Conservation (phyloP, 2,888 invertebrate species). For the Rhagonycha lutea region DNA sequence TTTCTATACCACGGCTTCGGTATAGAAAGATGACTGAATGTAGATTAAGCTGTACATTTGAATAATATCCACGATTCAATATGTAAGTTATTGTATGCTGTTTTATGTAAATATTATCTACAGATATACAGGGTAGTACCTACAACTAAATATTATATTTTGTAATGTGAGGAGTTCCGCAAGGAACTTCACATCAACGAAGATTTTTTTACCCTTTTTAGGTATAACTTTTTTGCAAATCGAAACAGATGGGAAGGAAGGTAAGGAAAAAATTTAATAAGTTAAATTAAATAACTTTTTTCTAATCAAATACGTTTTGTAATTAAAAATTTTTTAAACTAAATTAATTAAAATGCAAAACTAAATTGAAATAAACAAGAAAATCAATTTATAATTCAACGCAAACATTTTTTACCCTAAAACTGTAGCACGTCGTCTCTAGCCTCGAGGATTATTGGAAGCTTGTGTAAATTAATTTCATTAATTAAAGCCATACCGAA, state of each 20-base stretch:
- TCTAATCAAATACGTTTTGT: background rate
- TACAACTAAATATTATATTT: background rate
- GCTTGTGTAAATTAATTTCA: conserved; percentile 45
- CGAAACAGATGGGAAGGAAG: background rate
- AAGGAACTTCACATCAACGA: background rate
- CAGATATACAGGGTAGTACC: background rate
- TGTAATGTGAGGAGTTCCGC: background rate
- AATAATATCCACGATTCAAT: conserved; percentile 9
- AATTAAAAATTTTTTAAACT: background rate
- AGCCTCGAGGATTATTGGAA: conserved; percentile 42
- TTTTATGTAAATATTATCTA: background rate
- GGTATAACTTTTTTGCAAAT: background rate
- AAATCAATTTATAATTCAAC: conserved; percentile 8
- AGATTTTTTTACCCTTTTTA: background rate
- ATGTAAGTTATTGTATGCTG: conserved; percentile 2
- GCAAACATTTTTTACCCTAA: conserved; percentile 1
- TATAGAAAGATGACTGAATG: conserved; percentile 24
- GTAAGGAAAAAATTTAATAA: background rate
- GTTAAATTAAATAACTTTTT: background rate
- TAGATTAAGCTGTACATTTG: conserved; percentile 15
- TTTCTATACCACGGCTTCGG: conserved; percentile 30
- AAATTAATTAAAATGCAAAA: conserved; percentile 4
- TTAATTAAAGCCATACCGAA: conserved; percentile 45
- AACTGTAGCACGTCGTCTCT: conserved; percentile 23
- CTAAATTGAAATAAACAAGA: conserved; percentile 4